These are phyloP conservation scores for Spilosoma lubricipeda DNA, from an alignment of 2,888 invertebrate genomes.

Conservation along the genomic window DNA sequence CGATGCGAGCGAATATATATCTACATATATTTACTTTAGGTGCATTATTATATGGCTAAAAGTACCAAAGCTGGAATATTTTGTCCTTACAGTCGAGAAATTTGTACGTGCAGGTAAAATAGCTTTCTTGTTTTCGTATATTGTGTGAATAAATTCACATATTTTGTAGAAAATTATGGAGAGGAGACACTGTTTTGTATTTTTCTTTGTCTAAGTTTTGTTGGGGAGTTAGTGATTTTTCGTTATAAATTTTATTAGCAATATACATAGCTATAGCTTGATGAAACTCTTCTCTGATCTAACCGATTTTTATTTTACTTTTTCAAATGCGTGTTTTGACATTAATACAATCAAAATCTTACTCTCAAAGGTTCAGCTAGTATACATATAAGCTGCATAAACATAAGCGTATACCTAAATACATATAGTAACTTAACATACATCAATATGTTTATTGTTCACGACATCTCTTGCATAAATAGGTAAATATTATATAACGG, in stretches of 20 bases:
- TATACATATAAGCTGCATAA: background rate
- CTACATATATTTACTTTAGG: background rate
- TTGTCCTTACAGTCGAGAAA: background rate
- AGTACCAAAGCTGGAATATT: background rate
- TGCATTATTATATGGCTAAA: background rate
- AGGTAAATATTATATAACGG: background rate
- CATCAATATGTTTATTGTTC: no score
- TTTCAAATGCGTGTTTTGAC: no score
- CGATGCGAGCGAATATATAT: no score
- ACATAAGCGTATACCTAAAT: background rate
- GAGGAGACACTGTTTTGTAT: background rate
- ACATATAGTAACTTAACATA: no score
- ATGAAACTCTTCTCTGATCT: no score
- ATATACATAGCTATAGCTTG: no score
- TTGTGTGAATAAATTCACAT: no score
- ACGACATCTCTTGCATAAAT: no score
- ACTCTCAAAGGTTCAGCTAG: no score
- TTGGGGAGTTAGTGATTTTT: background rate
- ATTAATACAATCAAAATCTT: no score
- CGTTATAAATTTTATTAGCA: background rate
- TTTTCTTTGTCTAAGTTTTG: background rate
- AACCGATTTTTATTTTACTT: no score
- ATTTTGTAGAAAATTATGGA: background rate
- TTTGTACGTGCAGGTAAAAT: background rate
- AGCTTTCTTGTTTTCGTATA: background rate